Evolutionary conservation across 2,888 invertebrate genomes (phyloP).

Genomic region (Polyommatus iphigenia): DNA sequence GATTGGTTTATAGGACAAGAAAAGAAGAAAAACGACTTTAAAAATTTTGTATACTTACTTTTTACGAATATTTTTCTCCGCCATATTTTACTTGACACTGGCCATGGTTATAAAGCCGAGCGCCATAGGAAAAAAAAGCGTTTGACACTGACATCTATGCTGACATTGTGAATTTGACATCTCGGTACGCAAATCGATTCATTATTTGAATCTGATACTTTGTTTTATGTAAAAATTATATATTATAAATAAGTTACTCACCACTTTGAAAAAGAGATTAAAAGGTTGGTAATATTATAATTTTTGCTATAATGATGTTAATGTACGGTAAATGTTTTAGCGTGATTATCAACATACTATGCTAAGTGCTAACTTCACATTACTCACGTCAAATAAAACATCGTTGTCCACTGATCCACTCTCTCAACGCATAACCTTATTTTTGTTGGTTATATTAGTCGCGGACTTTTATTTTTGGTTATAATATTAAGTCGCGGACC

Average conservation of each 20-base stretch:
- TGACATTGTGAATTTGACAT: too few relatives aligned
- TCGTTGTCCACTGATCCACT: not conserved
- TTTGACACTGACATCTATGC: too few relatives aligned
- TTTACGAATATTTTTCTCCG: too few relatives aligned
- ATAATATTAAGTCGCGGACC: not conserved
- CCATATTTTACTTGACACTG: too few relatives aligned
- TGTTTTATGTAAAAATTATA: not conserved
- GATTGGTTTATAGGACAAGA: too few relatives aligned
- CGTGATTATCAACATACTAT: not conserved
- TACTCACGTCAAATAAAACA: slow-evolving; percentile 11
- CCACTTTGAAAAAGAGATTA: not conserved
- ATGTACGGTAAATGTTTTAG: not conserved
- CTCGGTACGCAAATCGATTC: not conserved
- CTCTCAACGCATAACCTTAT: not conserved
- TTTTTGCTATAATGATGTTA: not conserved
- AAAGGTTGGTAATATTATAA: not conserved
- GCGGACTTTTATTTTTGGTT: slow-evolving; percentile 17
- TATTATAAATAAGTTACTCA: not conserved
- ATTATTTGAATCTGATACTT: not conserved
- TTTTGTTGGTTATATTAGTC: not conserved
- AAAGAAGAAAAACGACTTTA: too few relatives aligned
- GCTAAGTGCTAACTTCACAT: slow-evolving; percentile 17
- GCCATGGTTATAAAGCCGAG: too few relatives aligned
- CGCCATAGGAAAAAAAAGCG: too few relatives aligned
- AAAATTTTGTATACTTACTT: too few relatives aligned